Evolutionary conservation across 2,888 invertebrate species (phyloP).

Genomic region (Chloromyia formosa): DNA sequence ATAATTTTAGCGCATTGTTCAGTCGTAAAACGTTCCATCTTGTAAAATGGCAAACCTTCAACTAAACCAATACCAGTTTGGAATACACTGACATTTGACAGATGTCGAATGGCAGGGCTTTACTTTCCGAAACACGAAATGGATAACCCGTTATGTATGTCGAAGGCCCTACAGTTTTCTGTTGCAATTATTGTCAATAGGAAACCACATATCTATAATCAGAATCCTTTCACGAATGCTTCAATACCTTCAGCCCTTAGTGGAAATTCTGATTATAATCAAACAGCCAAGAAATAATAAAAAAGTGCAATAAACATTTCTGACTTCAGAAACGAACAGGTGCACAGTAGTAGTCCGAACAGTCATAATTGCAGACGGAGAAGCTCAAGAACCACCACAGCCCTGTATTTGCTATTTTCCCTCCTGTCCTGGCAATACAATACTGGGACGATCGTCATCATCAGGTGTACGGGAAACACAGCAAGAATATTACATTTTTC

Average conservation of each 20-base stretch:
- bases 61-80: too few relatives aligned
- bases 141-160: too few relatives aligned
- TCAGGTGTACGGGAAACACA: too few relatives aligned
- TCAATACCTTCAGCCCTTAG: background rate
- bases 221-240: background rate
- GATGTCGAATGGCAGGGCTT: too few relatives aligned
- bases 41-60: too few relatives aligned
- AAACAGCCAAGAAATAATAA: background rate
- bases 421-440: background rate
- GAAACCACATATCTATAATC: too few relatives aligned
- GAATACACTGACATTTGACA: too few relatives aligned
- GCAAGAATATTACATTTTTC: background rate
- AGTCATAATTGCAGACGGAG: constrained; percentile 23
- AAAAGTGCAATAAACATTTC: background rate
- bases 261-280: background rate
- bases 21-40: too few relatives aligned
- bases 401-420: constrained; percentile 6
- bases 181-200: too few relatives aligned
- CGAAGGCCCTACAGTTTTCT: too few relatives aligned
- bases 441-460: background rate
- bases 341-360: background rate
- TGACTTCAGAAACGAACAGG: constrained; percentile 26
- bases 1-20: too few relatives aligned
- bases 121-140: too few relatives aligned
- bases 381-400: background rate